Base-by-base conservation (phyloP, 2,797 vertebrate species). In the Okamejei kenojei region DNA sequence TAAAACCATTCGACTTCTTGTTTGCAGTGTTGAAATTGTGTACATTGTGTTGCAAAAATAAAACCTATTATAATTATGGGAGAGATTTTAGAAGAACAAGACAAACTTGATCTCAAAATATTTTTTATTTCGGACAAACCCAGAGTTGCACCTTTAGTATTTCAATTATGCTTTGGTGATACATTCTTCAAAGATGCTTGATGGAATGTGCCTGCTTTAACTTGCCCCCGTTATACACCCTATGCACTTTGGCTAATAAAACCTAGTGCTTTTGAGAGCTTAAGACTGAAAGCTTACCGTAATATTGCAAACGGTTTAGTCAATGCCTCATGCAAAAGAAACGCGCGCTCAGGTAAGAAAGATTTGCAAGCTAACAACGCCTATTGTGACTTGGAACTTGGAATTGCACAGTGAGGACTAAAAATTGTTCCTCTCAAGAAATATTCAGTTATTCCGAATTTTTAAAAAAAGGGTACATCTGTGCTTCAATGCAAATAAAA, bases 181-280 rank as follows among this genome's bases (percentile, higher is more conserved):
- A 19, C 38, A 88, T 65, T n/a, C 84, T 68, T 88, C 84, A 68
- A 23, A 38, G 84, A 88, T 23, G 0, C 84, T 21, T 15, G 19
- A 9, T 88, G 63, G 84, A 88, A 88, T 35, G 65, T 88, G 23
- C 90, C 45, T 45, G 90, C 5, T 23, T 92, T 74, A 92, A 92
- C 21, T 11, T 54, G 35, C 11, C 35, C 45, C 90, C 29, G 26
- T 68, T 13, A 8, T 6, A 58, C 26, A 76, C 90, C 71, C 45
- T 74, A 76, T 54, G 11, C 23, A 76, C 35, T 74, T 92, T 76
- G 35, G 21, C 68, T 74, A 91, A 91, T 74, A 74, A 54, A 91
- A 91, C 90, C 35, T 17, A 29, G 68, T 76, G 90, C 71, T 29
- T 92, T 92, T 26, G 54, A 54, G 73, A 58, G 35, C 38, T 76